Evolutionary conservation across 2,888 invertebrate genomes (phyloP).

Genomic region (Anoncus sp.): DNA sequence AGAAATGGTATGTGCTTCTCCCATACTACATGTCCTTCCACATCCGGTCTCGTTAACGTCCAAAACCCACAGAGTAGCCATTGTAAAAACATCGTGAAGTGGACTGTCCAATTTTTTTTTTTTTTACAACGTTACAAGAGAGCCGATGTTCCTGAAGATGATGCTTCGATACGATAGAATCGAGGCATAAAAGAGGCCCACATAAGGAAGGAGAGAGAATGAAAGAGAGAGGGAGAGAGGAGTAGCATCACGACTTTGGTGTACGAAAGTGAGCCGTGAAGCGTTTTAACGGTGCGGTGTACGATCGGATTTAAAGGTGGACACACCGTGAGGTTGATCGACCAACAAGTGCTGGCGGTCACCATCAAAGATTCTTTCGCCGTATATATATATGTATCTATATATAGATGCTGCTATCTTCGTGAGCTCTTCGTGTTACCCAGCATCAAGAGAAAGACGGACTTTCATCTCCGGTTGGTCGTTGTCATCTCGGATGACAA

Average conservation of each 20-base stretch:
- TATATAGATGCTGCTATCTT: slow-evolving; percentile 47
- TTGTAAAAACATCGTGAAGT: background rate
- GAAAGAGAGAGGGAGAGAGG: slow-evolving; percentile 25
- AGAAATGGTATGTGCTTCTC: background rate
- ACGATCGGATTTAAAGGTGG: slow-evolving; percentile 65
- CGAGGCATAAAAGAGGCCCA: slow-evolving; percentile 41
- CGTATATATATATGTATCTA: background rate
- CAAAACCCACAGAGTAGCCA: too few species aligned
- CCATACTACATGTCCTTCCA: background rate
- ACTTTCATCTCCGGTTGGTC: slow-evolving; percentile 12
- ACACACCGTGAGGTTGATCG: slow-evolving; percentile 58
- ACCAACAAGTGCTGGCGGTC: slow-evolving; percentile 66
- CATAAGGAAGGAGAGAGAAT: slow-evolving; percentile 11
- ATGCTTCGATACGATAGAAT: slow-evolving; percentile 28
- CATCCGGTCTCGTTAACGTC: background rate
- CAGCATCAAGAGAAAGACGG: slow-evolving; percentile 3
- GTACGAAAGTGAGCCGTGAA: slow-evolving; percentile 56
- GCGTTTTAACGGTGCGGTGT: slow-evolving; percentile 54
- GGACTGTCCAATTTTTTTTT: slow-evolving; percentile 1
- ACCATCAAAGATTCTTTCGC: slow-evolving; percentile 62
- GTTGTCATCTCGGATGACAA: slow-evolving; percentile 64
- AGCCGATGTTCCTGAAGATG: slow-evolving; percentile 23
- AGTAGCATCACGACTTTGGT: slow-evolving; percentile 44
- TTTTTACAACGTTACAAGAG: slow-evolving; percentile 16
- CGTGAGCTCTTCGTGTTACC: slow-evolving; percentile 35